phyloP scores from a whole-genome alignment of 2,888 invertebrate species.

The Bedellia somnulentella region DNA sequence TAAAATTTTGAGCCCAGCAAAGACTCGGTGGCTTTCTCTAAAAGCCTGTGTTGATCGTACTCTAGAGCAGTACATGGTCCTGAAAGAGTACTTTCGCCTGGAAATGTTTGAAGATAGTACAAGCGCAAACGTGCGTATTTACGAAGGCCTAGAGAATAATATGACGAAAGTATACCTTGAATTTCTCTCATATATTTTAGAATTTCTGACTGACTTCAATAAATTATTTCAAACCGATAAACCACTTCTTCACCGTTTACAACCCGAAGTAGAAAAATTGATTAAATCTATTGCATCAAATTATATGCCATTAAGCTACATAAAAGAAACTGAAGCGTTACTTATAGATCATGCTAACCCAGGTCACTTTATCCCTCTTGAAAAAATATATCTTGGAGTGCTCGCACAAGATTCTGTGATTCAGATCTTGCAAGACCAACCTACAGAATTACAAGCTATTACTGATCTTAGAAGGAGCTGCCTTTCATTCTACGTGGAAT shows the following conservation, averaged over 20 bases:
- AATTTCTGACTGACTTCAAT: constrained; percentile 6
- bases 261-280: constrained; percentile 8
- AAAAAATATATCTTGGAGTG: too few species aligned
- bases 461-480: too few species aligned
- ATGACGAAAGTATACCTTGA: constrained; percentile 10
- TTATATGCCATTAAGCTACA: too few species aligned
- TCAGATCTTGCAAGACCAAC: constrained; percentile 2
- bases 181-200: constrained; percentile 9
- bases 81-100: constrained; percentile 1
- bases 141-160: constrained; percentile 6
- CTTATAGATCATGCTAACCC: constrained; percentile 10
- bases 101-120: constrained; percentile 2
- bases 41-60: constrained; percentile 3
- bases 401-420: too few species aligned
- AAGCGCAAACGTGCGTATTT: constrained; percentile 1
- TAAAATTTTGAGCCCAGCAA: constrained; percentile 8
- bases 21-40: constrained; percentile 1
- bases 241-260: constrained; percentile 6
- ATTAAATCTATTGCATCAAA: constrained; percentile 1
- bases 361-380: constrained; percentile 9
- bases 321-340: constrained; percentile 9
- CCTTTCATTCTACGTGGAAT: too few species aligned
- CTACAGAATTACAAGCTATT: constrained; percentile 1
- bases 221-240: too few species aligned
- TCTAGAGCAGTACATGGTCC: constrained; percentile 3